These are phyloP conservation scores for Cephus runcator DNA, from an alignment of 2,888 invertebrate genomes.

Conservation along the genomic window DNA sequence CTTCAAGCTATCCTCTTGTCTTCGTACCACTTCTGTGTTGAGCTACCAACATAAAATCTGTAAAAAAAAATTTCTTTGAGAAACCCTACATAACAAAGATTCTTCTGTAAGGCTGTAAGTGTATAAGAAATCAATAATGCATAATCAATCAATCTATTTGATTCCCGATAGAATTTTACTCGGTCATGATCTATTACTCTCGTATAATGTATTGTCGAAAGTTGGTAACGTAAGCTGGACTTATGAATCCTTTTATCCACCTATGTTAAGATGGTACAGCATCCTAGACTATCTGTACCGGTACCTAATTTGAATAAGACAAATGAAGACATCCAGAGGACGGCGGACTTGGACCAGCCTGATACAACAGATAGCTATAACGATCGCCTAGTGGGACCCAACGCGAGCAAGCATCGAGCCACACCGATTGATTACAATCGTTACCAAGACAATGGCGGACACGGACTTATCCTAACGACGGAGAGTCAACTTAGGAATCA, in stretches of 20 bases:
- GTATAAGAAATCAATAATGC: background rate
- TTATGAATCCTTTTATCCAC: background rate
- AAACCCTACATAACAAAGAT: background rate
- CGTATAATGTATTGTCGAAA: background rate
- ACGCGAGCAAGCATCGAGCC: slow-evolving; percentile 16
- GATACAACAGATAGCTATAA: slow-evolving; percentile 32
- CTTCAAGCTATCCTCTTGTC: slow-evolving; percentile 49
- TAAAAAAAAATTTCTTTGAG: background rate
- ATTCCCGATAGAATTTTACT: background rate
- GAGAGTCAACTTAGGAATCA: slow-evolving; percentile 35
- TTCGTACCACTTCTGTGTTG: slow-evolving; percentile 53
- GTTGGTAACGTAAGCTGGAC: background rate
- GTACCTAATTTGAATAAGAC: slow-evolving; percentile 52
- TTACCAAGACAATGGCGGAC: slow-evolving; percentile 54
- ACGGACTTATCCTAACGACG: slow-evolving; percentile 47
- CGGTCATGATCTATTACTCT: background rate
- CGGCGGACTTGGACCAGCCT: slow-evolving; percentile 31
- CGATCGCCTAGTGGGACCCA: slow-evolving; percentile 8
- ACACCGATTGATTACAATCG: slow-evolving; percentile 39
- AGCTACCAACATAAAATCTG: slow-evolving; percentile 46
- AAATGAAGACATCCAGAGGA: slow-evolving; percentile 52
- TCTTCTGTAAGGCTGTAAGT: background rate
- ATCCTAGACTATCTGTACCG: slow-evolving; percentile 1
- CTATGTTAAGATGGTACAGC: background rate
- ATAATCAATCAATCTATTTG: background rate